phyloP scores from a whole-genome alignment of 1,140 invertebrate genomes.

The Goniozus legneri region DNA sequence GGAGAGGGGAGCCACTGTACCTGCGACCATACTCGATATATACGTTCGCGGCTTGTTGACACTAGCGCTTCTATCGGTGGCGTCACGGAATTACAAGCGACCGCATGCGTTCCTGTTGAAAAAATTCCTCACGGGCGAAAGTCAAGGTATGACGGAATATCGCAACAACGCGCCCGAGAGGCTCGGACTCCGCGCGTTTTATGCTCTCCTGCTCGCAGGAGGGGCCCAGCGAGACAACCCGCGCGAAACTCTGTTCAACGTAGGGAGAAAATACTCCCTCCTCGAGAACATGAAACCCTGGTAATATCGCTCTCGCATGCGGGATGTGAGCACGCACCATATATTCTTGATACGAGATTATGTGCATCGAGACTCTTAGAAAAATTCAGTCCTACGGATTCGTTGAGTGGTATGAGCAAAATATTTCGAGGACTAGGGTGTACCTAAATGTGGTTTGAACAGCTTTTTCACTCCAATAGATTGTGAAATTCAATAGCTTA shows the following conservation, averaged over 20 bases:
- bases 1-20: conserved; percentile 1
- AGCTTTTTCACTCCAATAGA: background rate
- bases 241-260: conserved; percentile 49
- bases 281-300: conserved; percentile 20
- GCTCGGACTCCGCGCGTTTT: background rate
- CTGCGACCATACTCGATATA: background rate
- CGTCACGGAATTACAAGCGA: conserved; percentile 30
- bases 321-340: conserved; percentile 49
- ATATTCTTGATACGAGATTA: conserved; percentile 7
- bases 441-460: background rate
- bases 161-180: conserved; percentile 15
- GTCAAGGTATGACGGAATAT: conserved; percentile 50
- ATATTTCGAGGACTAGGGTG: background rate
- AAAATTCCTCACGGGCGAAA: conserved; percentile 56
- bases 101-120: conserved; percentile 54
- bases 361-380: too few species aligned
- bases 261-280: conserved; percentile 22
- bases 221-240: conserved; percentile 51
- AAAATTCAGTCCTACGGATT: background rate
- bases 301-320: conserved; percentile 44
- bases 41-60: conserved; percentile 20
- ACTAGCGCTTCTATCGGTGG: conserved; percentile 35
- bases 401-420: background rate
- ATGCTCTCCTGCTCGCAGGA: conserved; percentile 45
- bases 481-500: background rate